Conservation (phyloP, 2,113 vertebrate species). For the Leptosomus discolor region DNA sequence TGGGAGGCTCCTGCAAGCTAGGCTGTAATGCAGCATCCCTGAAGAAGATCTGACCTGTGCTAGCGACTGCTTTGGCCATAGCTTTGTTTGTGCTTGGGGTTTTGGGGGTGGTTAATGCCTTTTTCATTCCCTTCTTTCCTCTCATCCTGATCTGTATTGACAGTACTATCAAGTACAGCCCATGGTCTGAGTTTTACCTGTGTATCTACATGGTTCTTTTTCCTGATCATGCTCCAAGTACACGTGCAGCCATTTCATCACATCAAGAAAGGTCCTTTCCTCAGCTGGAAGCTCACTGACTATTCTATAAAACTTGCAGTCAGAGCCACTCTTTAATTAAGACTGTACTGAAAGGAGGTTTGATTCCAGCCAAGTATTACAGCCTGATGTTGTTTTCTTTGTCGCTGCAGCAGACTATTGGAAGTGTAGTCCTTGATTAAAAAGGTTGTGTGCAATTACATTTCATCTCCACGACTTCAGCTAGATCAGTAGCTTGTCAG, state of each 20-base stretch:
- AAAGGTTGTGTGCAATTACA: constrained; percentile 41
- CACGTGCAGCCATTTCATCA: background rate
- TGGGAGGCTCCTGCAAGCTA: background rate
- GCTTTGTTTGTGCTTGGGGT: background rate
- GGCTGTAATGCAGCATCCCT: background rate
- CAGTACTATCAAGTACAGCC: background rate
- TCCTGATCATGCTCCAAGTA: background rate
- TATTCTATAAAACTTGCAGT: background rate
- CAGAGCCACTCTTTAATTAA: constrained; percentile 51
- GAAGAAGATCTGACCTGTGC: background rate
- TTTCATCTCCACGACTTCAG: background rate
- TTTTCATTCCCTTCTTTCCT: background rate
- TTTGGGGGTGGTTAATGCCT: background rate
- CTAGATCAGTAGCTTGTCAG: constrained; percentile 23
- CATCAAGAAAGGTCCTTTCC: background rate
- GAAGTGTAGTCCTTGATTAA: constrained; percentile 41
- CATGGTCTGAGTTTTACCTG: background rate
- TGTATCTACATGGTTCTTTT: background rate
- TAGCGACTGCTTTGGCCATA: background rate
- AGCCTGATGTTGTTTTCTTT: constrained; percentile 19
- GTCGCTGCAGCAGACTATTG: background rate
- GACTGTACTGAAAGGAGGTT: constrained; percentile 6
- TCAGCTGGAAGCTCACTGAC: constrained; percentile 3
- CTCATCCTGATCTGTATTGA: background rate
- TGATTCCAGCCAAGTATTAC: constrained; percentile 23